These are phyloP conservation scores for Petrolisthes manimaculis DNA, from an alignment of 2,888 invertebrate species.

Conservation along the genomic window DNA sequence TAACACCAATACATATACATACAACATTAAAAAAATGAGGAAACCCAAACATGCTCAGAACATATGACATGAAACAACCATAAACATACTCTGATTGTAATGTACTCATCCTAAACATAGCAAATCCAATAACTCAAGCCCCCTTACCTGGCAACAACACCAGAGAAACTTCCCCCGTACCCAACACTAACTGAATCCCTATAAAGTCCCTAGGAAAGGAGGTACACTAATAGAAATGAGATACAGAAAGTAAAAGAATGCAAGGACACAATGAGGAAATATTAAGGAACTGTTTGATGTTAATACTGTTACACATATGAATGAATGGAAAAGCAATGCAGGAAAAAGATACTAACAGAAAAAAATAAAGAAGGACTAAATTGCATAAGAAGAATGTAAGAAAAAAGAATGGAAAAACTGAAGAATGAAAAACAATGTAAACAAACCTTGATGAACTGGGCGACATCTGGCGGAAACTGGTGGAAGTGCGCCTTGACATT, in stretches of 20 bases:
- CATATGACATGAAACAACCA: too few relatives aligned
- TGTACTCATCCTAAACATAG: too few relatives aligned
- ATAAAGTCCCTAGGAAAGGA: background rate
- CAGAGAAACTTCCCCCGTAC: too few relatives aligned
- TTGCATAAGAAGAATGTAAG: background rate
- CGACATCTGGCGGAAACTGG: constrained; percentile 89
- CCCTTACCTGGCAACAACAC: too few relatives aligned
- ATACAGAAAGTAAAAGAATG: background rate
- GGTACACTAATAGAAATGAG: background rate
- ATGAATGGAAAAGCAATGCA: background rate
- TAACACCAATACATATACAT: too few relatives aligned
- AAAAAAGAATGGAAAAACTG: background rate
- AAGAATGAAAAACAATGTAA: background rate
- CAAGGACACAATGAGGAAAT: background rate
- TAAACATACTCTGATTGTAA: too few relatives aligned
- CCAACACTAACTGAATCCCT: too few relatives aligned
- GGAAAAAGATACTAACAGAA: background rate
- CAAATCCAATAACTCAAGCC: too few relatives aligned
- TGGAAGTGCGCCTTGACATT: constrained; percentile 94
- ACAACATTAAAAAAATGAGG: too few relatives aligned
- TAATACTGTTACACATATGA: background rate
- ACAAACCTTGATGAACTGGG: constrained; percentile 86
- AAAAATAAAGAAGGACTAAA: background rate
- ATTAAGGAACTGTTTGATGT: background rate
- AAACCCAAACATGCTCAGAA: too few relatives aligned